Evolutionary conservation across 1,140 invertebrate species (phyloP).

Genomic region (Marisa cornuarietis): DNA sequence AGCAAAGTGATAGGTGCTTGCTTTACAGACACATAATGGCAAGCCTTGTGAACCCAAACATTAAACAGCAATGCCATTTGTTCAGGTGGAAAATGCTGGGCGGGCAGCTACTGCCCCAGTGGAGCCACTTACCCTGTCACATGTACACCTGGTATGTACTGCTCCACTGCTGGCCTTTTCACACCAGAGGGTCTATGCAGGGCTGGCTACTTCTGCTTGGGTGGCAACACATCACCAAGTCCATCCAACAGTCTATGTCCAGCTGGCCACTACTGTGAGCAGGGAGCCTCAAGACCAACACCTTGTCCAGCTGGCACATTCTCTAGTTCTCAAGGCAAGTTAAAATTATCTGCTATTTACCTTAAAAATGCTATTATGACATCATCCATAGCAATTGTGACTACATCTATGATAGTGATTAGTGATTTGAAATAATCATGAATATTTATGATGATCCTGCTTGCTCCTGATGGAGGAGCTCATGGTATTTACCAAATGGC

Average conservation of each 20-base stretch:
- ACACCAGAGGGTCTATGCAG: conserved; percentile 54
- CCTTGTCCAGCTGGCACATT: conserved; percentile 59
- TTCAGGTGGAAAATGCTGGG: conserved; percentile 56
- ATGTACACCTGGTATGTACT: conserved; percentile 56
- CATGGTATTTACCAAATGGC: too few species aligned
- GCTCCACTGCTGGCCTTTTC: conserved; percentile 48
- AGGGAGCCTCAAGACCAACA: conserved; percentile 49
- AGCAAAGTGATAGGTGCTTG: too few species aligned
- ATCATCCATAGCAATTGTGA: not conserved
- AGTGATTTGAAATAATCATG: not conserved
- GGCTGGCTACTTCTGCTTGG: conserved; percentile 56
- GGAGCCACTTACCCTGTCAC: conserved; percentile 51
- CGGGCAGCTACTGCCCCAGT: conserved; percentile 58
- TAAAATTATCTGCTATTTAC: not conserved
- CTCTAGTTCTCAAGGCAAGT: conserved; percentile 36
- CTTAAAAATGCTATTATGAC: not conserved
- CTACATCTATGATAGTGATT: not conserved
- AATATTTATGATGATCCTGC: not conserved
- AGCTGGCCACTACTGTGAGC: conserved; percentile 52
- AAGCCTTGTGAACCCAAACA: too few species aligned
- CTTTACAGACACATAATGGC: too few species aligned
- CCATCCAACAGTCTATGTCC: conserved; percentile 46
- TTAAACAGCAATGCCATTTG: not conserved
- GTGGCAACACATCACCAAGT: conserved; percentile 48
- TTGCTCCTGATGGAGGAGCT: not conserved